phyloP scores from a whole-genome alignment of 92 coral and sea anemone species.

The Umimayanthus chanpuru region DNA sequence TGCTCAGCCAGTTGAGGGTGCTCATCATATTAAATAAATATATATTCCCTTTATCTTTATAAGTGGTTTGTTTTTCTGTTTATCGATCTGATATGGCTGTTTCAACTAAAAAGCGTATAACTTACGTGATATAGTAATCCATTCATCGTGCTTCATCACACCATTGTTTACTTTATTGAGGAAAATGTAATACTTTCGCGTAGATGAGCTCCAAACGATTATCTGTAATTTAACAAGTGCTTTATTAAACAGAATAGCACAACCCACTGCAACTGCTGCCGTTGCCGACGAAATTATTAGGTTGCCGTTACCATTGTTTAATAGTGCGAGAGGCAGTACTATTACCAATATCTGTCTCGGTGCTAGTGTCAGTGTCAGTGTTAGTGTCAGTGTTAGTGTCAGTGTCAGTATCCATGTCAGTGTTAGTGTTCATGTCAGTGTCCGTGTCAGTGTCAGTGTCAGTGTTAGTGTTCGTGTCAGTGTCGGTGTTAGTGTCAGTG shows the following conservation, averaged over 20 bases:
- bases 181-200: slow-evolving; percentile 21
- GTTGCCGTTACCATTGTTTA: too few species aligned
- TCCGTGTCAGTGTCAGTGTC: too few species aligned
- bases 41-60: neutral
- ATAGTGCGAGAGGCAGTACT: too few species aligned
- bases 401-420: too few species aligned
- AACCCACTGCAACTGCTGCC: neutral
- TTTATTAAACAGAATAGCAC: neutral
- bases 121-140: slow-evolving; percentile 51
- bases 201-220: slow-evolving; percentile 24
- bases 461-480: neutral
- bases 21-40: too few species aligned
- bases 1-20: too few species aligned
- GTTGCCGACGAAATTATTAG: too few species aligned
- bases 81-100: neutral
- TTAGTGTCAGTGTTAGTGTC: neutral
- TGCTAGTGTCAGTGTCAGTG: neutral
- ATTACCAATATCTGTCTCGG: neutral
- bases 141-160: neutral
- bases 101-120: neutral
- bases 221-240: neutral
- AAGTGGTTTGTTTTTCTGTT: neutral
- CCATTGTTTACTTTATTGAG: neutral
- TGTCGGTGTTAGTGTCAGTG: neutral
- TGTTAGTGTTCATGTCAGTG: too few species aligned